phyloP scores from a whole-genome alignment of 2,113 vertebrate genomes.

The Recurvirostra avosetta region DNA sequence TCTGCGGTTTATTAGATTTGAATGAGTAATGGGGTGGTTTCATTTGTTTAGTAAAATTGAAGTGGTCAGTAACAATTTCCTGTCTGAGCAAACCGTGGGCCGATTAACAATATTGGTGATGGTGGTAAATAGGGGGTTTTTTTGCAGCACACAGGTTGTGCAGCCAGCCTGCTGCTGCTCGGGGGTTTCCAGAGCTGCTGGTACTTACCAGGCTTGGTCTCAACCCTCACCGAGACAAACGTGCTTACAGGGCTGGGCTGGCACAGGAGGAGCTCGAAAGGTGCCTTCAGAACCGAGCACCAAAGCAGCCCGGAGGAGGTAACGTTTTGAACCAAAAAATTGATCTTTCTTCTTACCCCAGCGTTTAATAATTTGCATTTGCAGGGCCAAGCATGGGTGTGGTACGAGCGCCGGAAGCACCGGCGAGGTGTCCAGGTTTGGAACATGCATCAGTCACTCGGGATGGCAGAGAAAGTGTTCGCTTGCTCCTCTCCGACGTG shows the following conservation, averaged over 20 bases:
- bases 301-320: background rate
- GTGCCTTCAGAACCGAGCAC: background rate
- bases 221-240: background rate
- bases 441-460: fast-evolving
- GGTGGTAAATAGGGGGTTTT: background rate
- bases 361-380: background rate
- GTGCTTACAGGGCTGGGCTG: background rate
- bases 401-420: background rate
- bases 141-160: background rate
- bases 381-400: background rate
- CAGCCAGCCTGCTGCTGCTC: background rate
- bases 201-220: background rate
- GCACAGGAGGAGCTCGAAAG: background rate
- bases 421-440: fast-evolving
- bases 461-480: background rate
- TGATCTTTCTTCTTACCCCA: background rate
- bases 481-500: background rate
- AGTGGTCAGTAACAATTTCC: slow-evolving; percentile 64
- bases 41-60: slow-evolving; percentile 65
- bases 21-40: slow-evolving; percentile 65
- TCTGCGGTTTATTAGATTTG: slow-evolving; percentile 62
- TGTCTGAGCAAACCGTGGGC: slow-evolving; percentile 30
- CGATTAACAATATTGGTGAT: slow-evolving; percentile 26
- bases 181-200: slow-evolving; percentile 18
- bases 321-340: background rate